Percentiles rank a stretch among this genome's conserved stretches.
phyloP scores from a whole-genome alignment of 2,888 invertebrate species.

The Ichneumoninae sp. region DNA sequence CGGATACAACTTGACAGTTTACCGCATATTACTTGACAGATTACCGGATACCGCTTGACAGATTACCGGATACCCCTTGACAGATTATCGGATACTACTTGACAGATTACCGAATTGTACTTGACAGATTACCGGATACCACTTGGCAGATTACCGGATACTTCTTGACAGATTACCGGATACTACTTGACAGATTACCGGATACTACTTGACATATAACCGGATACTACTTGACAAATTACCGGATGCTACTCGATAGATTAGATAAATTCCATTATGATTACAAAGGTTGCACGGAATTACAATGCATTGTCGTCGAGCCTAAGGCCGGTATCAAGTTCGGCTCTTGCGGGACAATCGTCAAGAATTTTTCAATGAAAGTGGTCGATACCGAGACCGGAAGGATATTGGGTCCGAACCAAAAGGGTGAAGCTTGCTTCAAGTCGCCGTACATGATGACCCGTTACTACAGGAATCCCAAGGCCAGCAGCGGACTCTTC shows the following conservation, averaged over 20 bases:
- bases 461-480: too few species aligned
- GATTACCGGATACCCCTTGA: neutral
- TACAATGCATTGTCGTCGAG: neutral
- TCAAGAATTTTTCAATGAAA: slow-evolving; percentile 68
- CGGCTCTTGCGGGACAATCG: slow-evolving; percentile 71
- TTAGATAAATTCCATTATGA: neutral
- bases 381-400: slow-evolving; percentile 68
- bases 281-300: slow-evolving; percentile 74
- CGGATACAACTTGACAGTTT: too few species aligned
- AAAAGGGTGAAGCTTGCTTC: slow-evolving; percentile 67
- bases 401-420: slow-evolving; percentile 70
- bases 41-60: too few species aligned
- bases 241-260: neutral
- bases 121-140: neutral
- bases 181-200: neutral
- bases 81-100: too few species aligned
- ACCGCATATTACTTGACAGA: too few species aligned
- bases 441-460: too few species aligned
- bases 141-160: neutral
- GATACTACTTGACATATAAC: neutral
- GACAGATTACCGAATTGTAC: neutral
- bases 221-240: neutral
- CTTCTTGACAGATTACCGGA: neutral
- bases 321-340: slow-evolving; percentile 42
- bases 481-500: slow-evolving; percentile 47